These are phyloP conservation scores for Catostylus mosaicus DNA, from an alignment of 30 jellyfish, hydroid and myxozoan genomes.

Conservation along the genomic window DNA sequence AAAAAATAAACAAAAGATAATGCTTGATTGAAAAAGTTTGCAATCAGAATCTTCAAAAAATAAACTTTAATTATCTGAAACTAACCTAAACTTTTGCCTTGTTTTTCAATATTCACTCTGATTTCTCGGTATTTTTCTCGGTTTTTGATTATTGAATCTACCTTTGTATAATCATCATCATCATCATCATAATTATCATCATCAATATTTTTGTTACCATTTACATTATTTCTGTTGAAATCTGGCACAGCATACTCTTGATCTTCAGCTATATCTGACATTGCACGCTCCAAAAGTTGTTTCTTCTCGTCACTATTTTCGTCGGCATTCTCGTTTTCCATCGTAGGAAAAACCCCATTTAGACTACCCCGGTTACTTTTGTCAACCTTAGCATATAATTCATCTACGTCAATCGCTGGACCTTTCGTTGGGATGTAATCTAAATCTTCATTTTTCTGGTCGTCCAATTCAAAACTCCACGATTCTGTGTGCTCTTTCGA, in stretches of 20 bases:
- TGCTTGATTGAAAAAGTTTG: no score
- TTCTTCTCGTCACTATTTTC: neutral
- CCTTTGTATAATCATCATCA: constrained; percentile 34
- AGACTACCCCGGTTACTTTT: constrained; percentile 31
- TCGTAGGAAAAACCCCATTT: constrained; percentile 12
- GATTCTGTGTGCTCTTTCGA: constrained; percentile 63
- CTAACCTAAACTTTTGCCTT: constrained; percentile 44
- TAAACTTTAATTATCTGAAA: no score
- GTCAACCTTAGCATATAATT: constrained; percentile 61
- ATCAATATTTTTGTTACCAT: neutral
- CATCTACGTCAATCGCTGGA: constrained; percentile 29
- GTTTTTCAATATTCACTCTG: constrained; percentile 34
- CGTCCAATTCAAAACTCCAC: constrained; percentile 41
- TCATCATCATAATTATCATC: constrained; percentile 64
- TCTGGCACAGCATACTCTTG: constrained; percentile 25
- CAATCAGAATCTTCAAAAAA: no score
- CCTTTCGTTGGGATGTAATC: constrained; percentile 63
- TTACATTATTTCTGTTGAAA: neutral
- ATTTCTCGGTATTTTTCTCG: neutral
- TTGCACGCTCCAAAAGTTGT: constrained; percentile 23
- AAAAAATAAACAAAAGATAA: no score
- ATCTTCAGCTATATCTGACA: constrained; percentile 59
- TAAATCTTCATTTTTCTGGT: constrained; percentile 2
- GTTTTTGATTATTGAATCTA: neutral
- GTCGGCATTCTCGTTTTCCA: neutral